phyloP scores from a whole-genome alignment of 2,797 vertebrate genomes.

The Gallirallus australis region DNA sequence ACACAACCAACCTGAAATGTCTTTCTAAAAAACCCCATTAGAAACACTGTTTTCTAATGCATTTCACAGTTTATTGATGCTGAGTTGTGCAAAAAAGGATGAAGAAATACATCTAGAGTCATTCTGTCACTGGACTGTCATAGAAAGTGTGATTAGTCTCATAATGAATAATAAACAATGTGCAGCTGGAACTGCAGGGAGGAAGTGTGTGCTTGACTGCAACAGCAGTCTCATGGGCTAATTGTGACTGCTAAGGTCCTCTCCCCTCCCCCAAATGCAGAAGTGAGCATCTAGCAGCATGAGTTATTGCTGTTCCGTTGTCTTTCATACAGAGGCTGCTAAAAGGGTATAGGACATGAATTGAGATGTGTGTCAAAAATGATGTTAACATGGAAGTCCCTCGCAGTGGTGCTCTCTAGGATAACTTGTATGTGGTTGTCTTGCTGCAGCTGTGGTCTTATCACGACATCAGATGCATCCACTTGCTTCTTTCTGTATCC shows the following conservation, averaged over 20 bases:
- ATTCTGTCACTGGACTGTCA: slow-evolving; percentile 13
- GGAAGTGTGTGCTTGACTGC: neutral
- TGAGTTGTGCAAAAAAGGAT: slow-evolving; percentile 36
- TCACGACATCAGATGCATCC: neutral
- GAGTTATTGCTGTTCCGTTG: neutral
- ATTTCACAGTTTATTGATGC: slow-evolving; percentile 61
- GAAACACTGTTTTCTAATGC: slow-evolving; percentile 59
- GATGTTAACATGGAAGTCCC: neutral
- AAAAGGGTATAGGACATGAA: neutral
- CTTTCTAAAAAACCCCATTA: slow-evolving; percentile 67
- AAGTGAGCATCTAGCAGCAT: neutral
- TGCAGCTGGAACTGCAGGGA: neutral
- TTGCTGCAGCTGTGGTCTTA: neutral
- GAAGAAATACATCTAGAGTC: slow-evolving; percentile 1
- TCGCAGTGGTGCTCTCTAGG: neutral
- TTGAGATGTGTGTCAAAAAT: neutral
- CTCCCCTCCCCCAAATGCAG: neutral
- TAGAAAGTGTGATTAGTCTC: slow-evolving; percentile 37
- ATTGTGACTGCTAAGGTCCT: neutral
- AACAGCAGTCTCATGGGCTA: neutral
- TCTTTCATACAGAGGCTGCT: neutral
- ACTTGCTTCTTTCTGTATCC: neutral
- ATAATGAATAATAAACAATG: slow-evolving; percentile 11
- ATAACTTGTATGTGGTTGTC: neutral
- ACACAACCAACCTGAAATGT: slow-evolving; percentile 32